Evolutionary conservation across 2,888 invertebrate species (phyloP).

Genomic region (Conistra vaccinii): DNA sequence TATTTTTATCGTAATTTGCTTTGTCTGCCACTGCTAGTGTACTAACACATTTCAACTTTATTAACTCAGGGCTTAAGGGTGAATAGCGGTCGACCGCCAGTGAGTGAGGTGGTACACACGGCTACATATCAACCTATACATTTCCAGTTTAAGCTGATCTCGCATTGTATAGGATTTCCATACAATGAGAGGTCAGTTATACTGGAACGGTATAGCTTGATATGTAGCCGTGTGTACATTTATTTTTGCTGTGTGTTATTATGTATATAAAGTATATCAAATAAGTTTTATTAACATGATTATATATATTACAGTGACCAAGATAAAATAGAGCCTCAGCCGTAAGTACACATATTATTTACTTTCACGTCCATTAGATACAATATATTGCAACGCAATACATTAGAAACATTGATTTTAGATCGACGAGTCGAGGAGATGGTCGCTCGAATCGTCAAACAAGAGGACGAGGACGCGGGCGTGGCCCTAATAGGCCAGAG

Average conservation of each 20-base stretch:
- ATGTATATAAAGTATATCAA: too few relatives aligned
- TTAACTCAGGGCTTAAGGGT: background rate
- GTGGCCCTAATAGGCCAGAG: background rate
- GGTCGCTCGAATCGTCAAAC: too few relatives aligned
- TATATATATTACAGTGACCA: too few relatives aligned
- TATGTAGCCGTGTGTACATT: too few relatives aligned
- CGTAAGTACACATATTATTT: background rate
- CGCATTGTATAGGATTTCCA: too few relatives aligned
- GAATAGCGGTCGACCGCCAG: background rate
- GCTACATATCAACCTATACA: too few relatives aligned
- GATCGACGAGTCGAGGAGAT: background rate
- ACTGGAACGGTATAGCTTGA: too few relatives aligned
- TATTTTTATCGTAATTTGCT: background rate
- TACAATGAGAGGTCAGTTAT: too few relatives aligned
- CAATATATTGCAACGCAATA: background rate
- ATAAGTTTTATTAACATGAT: too few relatives aligned
- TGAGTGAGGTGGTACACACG: background rate
- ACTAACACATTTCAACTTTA: background rate
- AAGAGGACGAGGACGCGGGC: background rate
- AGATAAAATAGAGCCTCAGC: too few relatives aligned
- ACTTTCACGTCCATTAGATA: background rate
- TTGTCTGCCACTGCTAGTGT: background rate
- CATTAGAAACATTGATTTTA: slow-evolving; percentile 3
- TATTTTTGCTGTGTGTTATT: too few relatives aligned
- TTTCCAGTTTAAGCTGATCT: too few relatives aligned